Conservation (phyloP, 2,113 vertebrate species). For the Anhinga anhinga region DNA sequence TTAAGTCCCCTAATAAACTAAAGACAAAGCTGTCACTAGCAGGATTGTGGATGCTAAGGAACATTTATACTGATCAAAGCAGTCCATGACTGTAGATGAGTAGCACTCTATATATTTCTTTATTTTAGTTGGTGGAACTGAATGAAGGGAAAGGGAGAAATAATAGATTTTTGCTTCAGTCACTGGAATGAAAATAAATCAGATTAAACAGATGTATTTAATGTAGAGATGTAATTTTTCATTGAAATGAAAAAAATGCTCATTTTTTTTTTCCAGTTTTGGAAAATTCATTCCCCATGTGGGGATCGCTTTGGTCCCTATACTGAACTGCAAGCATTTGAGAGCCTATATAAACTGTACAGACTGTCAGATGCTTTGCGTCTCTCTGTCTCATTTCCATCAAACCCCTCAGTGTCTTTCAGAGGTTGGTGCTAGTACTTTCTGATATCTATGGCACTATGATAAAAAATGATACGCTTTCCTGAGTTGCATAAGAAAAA, state of each 20-base stretch:
- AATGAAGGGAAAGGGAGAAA: not conserved
- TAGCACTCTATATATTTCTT: not conserved
- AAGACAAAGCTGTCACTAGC: not conserved
- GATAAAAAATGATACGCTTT: not conserved
- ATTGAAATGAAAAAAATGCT: not conserved
- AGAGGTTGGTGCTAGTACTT: not conserved
- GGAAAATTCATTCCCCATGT: not conserved
- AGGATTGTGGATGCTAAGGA: not conserved
- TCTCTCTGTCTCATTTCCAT: not conserved
- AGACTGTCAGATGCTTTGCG: not conserved
- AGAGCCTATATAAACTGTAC: not conserved
- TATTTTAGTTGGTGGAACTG: not conserved
- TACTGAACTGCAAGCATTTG: not conserved
- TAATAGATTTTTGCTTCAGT: not conserved
- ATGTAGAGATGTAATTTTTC: not conserved
- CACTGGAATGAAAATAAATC: not conserved
- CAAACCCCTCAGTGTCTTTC: not conserved
- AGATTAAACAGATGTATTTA: not conserved
- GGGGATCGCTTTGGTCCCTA: not conserved
- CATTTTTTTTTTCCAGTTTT: not conserved
- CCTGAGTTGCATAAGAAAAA: not conserved
- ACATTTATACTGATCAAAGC: not conserved
- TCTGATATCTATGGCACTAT: not conserved
- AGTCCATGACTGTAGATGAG: not conserved
- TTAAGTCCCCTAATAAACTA: not conserved